Evolutionary conservation across 2,888 invertebrate genomes (phyloP), one percentile per base, ranked within the genome.

Genomic region (Galeruca laticollis): DNA sequence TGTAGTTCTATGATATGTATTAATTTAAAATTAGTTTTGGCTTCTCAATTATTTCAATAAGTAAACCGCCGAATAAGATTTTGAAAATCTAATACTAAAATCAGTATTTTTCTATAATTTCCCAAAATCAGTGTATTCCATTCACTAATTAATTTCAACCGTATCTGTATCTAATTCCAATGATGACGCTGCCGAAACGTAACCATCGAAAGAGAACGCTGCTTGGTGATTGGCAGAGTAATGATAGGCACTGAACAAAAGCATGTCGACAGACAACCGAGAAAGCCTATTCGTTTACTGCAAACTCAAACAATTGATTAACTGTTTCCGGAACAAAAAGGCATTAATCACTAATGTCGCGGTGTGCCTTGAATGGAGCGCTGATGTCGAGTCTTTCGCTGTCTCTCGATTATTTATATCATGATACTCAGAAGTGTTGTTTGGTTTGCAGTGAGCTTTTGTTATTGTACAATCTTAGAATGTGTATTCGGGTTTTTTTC

Each of bases 161-260:
- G 65, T 65, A 65, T 65, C 65, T 57, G 65, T 65, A 65, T 65
- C 65, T 66, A 66, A 66, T 66, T 35, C 59, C 60, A 59, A 59
- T 59, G 59, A 66, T 66, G 66, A 66, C 66, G 59, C 59, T 49
- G 66, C 66, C 35, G 66, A 66, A 66, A 51, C 43, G 66, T 59
- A 66, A 66, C 59, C 51, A 59, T 49, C 51, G 66, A 66, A 66
- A 66, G 57, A 66, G 66, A 47, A 59, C 31, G 35, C 31, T 31
- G 18, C 11, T 21, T 47, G 43, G 59, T 84, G 83, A 84, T 84
- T 84, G 84, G 83, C 83, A 84, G 84, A 83, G 83, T 84, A 84
- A 84, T 84, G 84, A 84, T 83, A 82, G 82, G 79, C 79, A 79
- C 78, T 79, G 81, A 84, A 84, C 83, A 84, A 84, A 47, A 84